These are phyloP conservation scores for Threskiornis aethiopicus DNA, from an alignment of 2,797 vertebrate genomes.

Conservation along the genomic window DNA sequence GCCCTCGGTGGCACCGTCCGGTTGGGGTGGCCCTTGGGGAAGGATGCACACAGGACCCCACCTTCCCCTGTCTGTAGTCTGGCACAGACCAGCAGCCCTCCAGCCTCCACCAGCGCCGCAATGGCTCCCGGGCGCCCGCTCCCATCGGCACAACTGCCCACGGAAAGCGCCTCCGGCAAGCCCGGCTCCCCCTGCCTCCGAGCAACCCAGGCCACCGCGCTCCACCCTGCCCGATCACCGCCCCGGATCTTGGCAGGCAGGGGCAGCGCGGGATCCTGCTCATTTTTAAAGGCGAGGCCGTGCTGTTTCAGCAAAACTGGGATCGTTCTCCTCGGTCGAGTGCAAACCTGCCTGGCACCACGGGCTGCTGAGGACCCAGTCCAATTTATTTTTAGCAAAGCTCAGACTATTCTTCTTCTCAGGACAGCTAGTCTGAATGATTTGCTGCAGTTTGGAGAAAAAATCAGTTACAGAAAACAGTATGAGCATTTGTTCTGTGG, in stretches of 20 bases:
- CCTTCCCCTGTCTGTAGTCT: background rate
- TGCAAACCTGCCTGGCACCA: background rate
- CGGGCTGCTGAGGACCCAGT: background rate
- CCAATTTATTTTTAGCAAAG: background rate
- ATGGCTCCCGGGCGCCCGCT: background rate
- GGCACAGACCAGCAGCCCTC: background rate
- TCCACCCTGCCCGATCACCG: background rate
- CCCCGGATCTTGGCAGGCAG: background rate
- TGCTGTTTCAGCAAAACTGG: background rate
- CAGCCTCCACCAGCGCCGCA: background rate
- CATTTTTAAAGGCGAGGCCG: background rate
- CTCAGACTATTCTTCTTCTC: background rate
- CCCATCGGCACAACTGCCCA: background rate
- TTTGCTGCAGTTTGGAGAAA: background rate
- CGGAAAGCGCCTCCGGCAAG: background rate
- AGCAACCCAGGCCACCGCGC: background rate
- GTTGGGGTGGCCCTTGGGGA: background rate
- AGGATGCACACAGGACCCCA: background rate
- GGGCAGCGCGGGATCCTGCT: fast-evolving
- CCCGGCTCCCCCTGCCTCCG: background rate
- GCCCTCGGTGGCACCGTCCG: fast-evolving
- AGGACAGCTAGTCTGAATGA: background rate
- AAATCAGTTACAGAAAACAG: background rate
- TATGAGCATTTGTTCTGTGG: background rate
- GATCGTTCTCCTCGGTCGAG: background rate